phyloP scores from a whole-genome alignment of 1,140 invertebrate genomes.

The Leguminivora glycinivorella region DNA sequence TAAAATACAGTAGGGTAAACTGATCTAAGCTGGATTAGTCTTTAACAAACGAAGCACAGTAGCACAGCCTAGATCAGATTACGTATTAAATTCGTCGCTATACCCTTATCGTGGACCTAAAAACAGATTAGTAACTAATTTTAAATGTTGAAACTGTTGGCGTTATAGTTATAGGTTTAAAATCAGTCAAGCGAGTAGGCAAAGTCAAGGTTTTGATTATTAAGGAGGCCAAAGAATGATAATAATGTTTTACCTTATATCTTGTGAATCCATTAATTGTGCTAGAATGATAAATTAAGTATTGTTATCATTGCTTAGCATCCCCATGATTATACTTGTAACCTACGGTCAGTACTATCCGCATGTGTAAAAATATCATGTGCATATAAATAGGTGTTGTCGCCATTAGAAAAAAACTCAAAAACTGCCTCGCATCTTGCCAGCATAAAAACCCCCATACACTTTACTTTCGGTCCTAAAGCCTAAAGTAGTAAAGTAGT shows the following conservation, averaged over 20 bases:
- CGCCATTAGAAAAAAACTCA: too few species aligned
- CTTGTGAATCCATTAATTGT: too few species aligned
- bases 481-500: not conserved
- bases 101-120: not conserved
- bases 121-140: not conserved
- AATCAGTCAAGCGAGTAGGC: not conserved
- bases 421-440: too few species aligned
- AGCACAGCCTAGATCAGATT: not conserved
- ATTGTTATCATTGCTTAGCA: too few species aligned
- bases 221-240: not conserved
- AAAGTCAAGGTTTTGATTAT: not conserved
- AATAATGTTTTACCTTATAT: not conserved
- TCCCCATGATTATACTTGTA: too few species aligned
- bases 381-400: too few species aligned
- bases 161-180: slow-evolving; percentile 7
- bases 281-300: too few species aligned
- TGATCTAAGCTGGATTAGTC: not conserved
- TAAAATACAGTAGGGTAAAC: not conserved
- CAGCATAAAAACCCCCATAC: too few species aligned
- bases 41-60: not conserved
- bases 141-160: not conserved
- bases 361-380: too few species aligned
- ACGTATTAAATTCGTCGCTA: not conserved
- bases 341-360: too few species aligned
- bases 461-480: not conserved